phyloP scores from a whole-genome alignment of 2,797 vertebrate species.

The Pangasius djambal region DNA sequence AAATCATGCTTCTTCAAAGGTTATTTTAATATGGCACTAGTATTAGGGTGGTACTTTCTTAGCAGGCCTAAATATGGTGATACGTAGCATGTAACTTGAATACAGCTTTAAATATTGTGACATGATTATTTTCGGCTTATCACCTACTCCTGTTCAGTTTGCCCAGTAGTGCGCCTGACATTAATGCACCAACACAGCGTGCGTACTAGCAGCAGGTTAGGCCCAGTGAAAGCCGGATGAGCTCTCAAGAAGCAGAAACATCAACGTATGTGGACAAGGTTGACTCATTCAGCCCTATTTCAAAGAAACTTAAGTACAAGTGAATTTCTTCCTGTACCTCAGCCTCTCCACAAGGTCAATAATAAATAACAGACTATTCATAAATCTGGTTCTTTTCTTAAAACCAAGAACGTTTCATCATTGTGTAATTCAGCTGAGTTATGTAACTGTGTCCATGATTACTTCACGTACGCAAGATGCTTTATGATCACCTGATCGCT shows the following conservation, averaged over 20 bases:
- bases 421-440: background rate
- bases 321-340: background rate
- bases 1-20: background rate
- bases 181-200: background rate
- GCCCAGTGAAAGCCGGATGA: background rate
- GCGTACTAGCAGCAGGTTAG: background rate
- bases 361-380: background rate
- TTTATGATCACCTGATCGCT: slow-evolving; percentile 84
- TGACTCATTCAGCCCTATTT: background rate
- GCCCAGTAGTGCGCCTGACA: background rate
- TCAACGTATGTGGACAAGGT: background rate
- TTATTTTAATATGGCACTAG: background rate
- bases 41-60: background rate
- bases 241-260: background rate
- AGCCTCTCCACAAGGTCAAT: background rate
- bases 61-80: background rate
- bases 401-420: background rate
- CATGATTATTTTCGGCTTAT: background rate
- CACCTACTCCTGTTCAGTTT: background rate
- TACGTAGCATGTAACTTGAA: background rate
- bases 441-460: background rate
- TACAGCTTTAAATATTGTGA: background rate
- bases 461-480: background rate
- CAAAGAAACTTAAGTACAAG: background rate
- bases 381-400: background rate